Conservation (phyloP, 2,113 vertebrate species). For the Aphyosemion australe region DNA sequence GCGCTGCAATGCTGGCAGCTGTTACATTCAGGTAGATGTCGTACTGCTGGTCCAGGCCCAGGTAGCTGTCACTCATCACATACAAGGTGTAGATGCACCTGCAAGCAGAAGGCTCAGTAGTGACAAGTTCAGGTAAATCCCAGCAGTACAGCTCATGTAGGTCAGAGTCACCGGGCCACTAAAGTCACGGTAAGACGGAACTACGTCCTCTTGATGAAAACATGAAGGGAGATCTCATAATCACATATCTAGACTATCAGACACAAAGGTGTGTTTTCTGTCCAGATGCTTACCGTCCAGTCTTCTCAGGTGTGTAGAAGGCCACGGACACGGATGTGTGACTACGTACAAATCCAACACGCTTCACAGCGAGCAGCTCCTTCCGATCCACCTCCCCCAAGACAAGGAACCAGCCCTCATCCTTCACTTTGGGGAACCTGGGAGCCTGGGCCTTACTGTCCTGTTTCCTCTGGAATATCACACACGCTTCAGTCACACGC, state of each 20-base stretch:
- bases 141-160: no score
- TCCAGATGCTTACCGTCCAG: slow-evolving; percentile 84
- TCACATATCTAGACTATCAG: no score
- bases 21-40: slow-evolving; percentile 88
- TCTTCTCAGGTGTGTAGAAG: slow-evolving; percentile 91
- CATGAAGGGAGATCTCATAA: no score
- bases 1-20: slow-evolving; percentile 74
- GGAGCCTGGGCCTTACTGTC: slow-evolving; percentile 90
- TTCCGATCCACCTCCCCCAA: slow-evolving; percentile 92
- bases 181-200: no score
- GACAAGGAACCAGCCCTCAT: slow-evolving; percentile 96
- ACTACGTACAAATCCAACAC: slow-evolving; percentile 88
- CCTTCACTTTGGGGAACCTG: slow-evolving; percentile 91
- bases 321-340: slow-evolving; percentile 81
- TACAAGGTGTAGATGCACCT: slow-evolving; percentile 97
- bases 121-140: no score
- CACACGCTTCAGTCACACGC: no score
- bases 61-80: slow-evolving; percentile 97
- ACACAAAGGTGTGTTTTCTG: no score
- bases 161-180: no score
- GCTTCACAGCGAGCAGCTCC: slow-evolving; percentile 92
- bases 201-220: no score
- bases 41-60: slow-evolving; percentile 98
- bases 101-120: slow-evolving; percentile 6
- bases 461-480: slow-evolving; percentile 84